These are phyloP conservation scores for Julus scandinavius DNA, from an alignment of 2,888 invertebrate genomes.

Conservation along the genomic window DNA sequence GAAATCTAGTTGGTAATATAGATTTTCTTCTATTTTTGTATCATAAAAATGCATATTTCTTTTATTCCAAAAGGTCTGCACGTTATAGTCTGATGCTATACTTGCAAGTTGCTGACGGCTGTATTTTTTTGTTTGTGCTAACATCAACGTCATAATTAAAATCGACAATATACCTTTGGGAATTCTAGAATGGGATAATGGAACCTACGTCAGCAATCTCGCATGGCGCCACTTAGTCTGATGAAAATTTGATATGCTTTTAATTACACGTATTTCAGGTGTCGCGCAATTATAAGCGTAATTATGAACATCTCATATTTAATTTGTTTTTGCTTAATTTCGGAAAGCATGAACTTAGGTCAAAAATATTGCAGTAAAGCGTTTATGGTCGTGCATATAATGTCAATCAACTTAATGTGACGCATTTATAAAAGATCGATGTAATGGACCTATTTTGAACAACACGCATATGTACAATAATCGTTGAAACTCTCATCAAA, in stretches of 20 bases:
- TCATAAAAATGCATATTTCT: background rate
- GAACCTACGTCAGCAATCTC: background rate
- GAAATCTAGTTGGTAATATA: background rate
- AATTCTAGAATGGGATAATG: constrained; percentile 6
- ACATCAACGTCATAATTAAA: background rate
- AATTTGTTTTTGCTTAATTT: constrained; percentile 1
- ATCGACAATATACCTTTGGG: background rate
- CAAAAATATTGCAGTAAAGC: background rate
- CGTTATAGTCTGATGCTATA: background rate
- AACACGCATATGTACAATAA: too few species aligned
- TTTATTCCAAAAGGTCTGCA: background rate
- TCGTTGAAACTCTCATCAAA: too few species aligned
- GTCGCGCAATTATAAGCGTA: background rate
- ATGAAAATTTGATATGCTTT: constrained; percentile 26
- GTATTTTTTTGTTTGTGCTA: background rate
- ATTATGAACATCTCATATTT: background rate
- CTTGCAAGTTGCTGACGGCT: background rate
- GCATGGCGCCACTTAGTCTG: constrained; percentile 12
- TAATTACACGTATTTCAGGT: constrained; percentile 29
- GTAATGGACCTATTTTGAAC: background rate
- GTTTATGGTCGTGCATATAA: background rate
- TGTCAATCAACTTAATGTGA: background rate
- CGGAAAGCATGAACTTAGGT: background rate
- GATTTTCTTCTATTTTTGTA: background rate
- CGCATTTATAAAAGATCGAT: constrained; percentile 8